Evolutionary conservation across 2,888 invertebrate species (phyloP).

Genomic region (Leptarthrus brevirostris): DNA sequence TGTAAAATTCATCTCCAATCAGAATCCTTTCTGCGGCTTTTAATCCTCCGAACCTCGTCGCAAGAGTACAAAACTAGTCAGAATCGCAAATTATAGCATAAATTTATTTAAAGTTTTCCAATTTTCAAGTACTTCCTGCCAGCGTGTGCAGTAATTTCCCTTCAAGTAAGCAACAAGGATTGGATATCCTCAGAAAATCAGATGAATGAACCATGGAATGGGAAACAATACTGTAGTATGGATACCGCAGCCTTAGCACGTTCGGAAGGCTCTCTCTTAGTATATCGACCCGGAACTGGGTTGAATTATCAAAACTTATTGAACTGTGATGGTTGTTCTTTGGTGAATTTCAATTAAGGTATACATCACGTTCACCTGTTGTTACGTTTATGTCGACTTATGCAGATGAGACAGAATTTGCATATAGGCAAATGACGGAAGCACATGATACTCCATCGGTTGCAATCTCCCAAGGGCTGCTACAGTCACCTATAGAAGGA

Average conservation of each 20-base stretch:
- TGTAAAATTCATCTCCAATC: not conserved
- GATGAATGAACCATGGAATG: not conserved
- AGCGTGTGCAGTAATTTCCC: conserved; percentile 16
- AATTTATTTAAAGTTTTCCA: conserved; percentile 42
- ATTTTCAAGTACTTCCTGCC: conserved; percentile 33
- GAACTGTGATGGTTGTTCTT: conserved; percentile 44
- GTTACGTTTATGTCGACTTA: conserved; percentile 33
- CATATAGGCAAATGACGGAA: conserved; percentile 37
- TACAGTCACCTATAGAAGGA: not conserved
- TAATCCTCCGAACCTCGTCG: not conserved
- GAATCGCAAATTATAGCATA: conserved; percentile 36
- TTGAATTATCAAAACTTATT: conserved; percentile 42
- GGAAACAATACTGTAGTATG: not conserved
- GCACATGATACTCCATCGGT: conserved; percentile 35
- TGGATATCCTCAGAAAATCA: not conserved
- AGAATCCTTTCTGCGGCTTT: not conserved
- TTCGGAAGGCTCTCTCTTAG: not conserved
- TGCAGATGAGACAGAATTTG: conserved; percentile 31
- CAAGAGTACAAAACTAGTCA: not conserved
- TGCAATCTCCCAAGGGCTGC: conserved; percentile 17
- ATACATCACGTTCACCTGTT: conserved; percentile 47
- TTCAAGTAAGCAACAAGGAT: conserved; percentile 21
- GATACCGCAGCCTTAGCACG: not conserved
- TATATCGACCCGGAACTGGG: not conserved
- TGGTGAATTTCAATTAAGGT: conserved; percentile 48